Conservation (phyloP, 2,113 vertebrate species). For the Gadus macrocephalus region DNA sequence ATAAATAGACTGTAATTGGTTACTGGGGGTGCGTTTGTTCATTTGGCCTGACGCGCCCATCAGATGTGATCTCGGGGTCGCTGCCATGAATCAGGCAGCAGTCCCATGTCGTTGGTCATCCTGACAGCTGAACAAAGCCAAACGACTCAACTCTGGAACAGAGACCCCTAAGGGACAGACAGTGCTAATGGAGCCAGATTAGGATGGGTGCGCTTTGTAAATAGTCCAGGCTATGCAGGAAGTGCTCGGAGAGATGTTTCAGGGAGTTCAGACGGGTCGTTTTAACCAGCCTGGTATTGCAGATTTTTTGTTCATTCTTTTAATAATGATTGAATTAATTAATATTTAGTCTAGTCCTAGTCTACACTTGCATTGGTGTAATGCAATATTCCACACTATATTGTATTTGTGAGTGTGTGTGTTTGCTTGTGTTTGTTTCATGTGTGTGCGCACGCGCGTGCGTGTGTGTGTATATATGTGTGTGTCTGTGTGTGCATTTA, state of each 20-base stretch:
- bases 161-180: slow-evolving; percentile 45
- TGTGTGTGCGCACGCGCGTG: no score
- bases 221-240: slow-evolving; percentile 46
- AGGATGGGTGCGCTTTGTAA: slow-evolving; percentile 62
- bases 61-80: slow-evolving; percentile 67
- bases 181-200: slow-evolving; percentile 63
- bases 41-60: slow-evolving; percentile 64
- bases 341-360: not conserved
- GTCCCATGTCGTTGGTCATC: slow-evolving; percentile 71
- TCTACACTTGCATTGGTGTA: no score
- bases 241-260: slow-evolving; percentile 51
- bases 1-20: slow-evolving; percentile 68
- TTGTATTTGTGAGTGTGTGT: no score
- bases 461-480: no score
- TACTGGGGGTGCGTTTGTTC: slow-evolving; percentile 61
- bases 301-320: slow-evolving; percentile 53
- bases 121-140: slow-evolving; percentile 73
- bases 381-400: no score
- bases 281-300: slow-evolving; percentile 71
- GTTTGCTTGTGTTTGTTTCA: no score
- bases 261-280: slow-evolving; percentile 35
- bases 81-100: slow-evolving; percentile 61
- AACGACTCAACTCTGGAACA: slow-evolving; percentile 37
- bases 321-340: not conserved
- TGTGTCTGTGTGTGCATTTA: no score